Conservation (phyloP, 2,888 invertebrate species). For the Archaeoteleia sp. region DNA sequence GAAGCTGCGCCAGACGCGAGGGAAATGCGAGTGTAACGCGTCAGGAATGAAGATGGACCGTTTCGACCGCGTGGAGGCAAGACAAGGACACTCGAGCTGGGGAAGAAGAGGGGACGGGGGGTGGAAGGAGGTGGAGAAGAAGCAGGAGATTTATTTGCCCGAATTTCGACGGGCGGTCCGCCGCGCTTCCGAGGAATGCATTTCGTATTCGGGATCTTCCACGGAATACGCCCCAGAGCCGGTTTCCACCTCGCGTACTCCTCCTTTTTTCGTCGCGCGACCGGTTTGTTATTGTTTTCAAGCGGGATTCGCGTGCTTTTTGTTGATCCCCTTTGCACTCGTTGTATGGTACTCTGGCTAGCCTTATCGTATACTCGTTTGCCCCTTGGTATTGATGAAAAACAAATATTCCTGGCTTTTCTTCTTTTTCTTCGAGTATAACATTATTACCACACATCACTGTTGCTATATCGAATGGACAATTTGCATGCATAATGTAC, state of each 20-base stretch:
- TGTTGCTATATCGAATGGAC: too few species aligned
- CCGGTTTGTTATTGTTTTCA: slow-evolving; percentile 64
- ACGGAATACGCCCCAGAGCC: slow-evolving; percentile 63
- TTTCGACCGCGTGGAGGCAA: too few species aligned
- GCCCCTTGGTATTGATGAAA: background rate
- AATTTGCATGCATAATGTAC: too few species aligned
- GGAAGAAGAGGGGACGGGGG: background rate
- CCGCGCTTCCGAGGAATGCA: slow-evolving; percentile 69
- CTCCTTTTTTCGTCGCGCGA: slow-evolving; percentile 55
- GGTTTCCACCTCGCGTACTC: slow-evolving; percentile 33
- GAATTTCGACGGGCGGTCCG: slow-evolving; percentile 67
- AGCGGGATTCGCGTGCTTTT: slow-evolving; percentile 25
- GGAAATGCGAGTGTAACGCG: slow-evolving; percentile 57
- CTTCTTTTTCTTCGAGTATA: too few species aligned
- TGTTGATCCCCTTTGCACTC: slow-evolving; percentile 9
- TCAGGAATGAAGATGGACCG: background rate
- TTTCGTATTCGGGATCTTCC: slow-evolving; percentile 72
- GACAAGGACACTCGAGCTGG: too few species aligned
- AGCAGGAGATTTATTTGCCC: slow-evolving; percentile 71
- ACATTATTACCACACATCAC: too few species aligned
- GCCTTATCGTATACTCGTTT: slow-evolving; percentile 13
- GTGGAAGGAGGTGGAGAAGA: slow-evolving; percentile 35
- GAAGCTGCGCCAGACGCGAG: slow-evolving; percentile 52
- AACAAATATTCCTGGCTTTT: background rate
- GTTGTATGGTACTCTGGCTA: slow-evolving; percentile 4